These are phyloP conservation scores for Phainopepla nitens DNA, from an alignment of 2,113 vertebrate species.

Conservation along the genomic window DNA sequence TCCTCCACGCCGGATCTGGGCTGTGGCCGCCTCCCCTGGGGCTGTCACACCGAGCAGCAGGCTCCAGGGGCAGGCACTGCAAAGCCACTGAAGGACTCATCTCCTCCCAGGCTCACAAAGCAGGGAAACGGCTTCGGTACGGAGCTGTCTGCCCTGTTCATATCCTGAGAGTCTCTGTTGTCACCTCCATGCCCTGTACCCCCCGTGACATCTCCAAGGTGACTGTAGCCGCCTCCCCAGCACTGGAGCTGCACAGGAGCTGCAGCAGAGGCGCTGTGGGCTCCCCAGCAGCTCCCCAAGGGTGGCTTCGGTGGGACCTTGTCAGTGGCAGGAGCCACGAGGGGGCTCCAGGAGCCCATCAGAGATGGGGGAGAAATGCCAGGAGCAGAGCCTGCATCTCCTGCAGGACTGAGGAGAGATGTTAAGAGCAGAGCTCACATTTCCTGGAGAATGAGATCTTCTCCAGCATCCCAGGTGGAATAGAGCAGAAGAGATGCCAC, in stretches of 20 bases:
- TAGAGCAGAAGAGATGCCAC: background rate
- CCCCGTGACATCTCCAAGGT: background rate
- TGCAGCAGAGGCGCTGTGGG: background rate
- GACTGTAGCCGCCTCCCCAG: background rate
- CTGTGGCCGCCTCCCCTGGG: background rate
- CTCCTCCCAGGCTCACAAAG: background rate
- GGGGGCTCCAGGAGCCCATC: slow-evolving; percentile 53
- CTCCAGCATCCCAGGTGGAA: background rate
- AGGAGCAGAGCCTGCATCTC: background rate
- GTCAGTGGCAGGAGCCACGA: background rate
- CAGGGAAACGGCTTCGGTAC: background rate
- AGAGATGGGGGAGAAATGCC: background rate
- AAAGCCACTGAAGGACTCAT: background rate
- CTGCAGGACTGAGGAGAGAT: background rate
- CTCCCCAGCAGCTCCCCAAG: background rate
- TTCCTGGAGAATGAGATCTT: background rate
- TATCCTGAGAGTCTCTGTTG: background rate
- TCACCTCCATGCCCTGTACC: background rate
- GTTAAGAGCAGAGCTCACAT: background rate
- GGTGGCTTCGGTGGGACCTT: background rate
- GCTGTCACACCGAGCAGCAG: background rate
- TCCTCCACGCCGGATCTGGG: background rate
- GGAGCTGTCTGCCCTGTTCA: background rate
- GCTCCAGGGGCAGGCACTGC: background rate
- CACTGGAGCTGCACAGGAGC: background rate